Evolutionary conservation across 2,888 invertebrate species (phyloP), one percentile per base, ranked within the genome.

Genomic region (Lysandra coridon): DNA sequence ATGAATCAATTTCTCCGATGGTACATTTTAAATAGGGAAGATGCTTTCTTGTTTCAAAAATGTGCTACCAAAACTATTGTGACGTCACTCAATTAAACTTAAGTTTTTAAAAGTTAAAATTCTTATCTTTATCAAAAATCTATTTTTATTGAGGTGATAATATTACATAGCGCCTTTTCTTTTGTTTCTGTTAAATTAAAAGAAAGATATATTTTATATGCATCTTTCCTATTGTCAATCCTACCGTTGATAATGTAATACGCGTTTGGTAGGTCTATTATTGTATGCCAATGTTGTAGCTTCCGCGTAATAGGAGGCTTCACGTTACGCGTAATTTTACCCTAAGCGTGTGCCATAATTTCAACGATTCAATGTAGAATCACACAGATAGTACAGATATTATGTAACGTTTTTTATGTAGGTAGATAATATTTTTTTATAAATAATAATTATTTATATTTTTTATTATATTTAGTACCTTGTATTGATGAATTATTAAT

Each of bases 291-390:
- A 64, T 64, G 30, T 64, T 64, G 30, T 30, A 69, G 37, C 14
- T 12, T 37, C 14, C 14, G 30, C 5, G 17, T 3, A 30, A 12
- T 12, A 30, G 23, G 2, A 30, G 33, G 69, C 33, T 14, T 69
- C 37, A 14, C 4, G 17, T 17, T 69, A 69, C 33, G 14, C 33
- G 14, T 23, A 10, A 1, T 23, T 14, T 30, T 30, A 30, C 30
- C 4, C 30, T 33, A 37, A 69, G 33, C 33, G 37, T 69, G 69
- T 69, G 69, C 69, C 69, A 69, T 69, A 69, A 33, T 69, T 69
- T 33, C 4, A 64, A 17, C 37, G 33, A 37, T 69, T 33, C 37
- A 69, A 33, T 37, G 69, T 37, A 69, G 33, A 33, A 69, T 69
- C 14, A 14, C 30, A 37, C 17, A 14, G 33, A 69, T 37, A 69